These are phyloP conservation scores for Acanthisitta chloris DNA, from an alignment of 2,113 vertebrate genomes.

Conservation along the genomic window DNA sequence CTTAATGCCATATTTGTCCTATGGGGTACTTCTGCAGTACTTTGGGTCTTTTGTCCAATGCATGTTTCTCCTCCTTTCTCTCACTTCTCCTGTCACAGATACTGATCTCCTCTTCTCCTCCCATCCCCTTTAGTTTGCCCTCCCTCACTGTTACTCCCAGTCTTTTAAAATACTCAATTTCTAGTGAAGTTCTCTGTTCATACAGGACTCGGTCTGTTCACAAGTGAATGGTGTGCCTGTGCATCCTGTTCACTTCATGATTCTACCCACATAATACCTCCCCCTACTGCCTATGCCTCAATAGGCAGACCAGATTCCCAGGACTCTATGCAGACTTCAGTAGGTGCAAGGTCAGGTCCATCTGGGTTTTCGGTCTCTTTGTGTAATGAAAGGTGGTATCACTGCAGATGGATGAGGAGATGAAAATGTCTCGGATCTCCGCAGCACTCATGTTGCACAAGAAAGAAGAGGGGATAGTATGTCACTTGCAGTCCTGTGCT, in stretches of 20 bases:
- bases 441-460: neutral
- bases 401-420: neutral
- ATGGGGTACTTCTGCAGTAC: neutral
- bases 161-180: neutral
- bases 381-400: neutral
- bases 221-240: neutral
- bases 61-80: neutral
- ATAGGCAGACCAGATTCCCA: neutral
- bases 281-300: rapidly evolving
- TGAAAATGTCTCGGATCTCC: neutral
- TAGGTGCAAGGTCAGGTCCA: neutral
- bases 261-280: rapidly evolving
- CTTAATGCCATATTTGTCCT: neutral
- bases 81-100: rapidly evolving
- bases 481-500: neutral
- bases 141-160: neutral
- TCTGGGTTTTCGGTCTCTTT: neutral
- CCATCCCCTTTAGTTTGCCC: rapidly evolving
- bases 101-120: neutral
- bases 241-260: neutral
- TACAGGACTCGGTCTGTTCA: rapidly evolving
- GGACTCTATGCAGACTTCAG: neutral
- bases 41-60: neutral
- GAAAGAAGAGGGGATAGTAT: neutral
- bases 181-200: neutral